Percentiles rank a stretch among this genome's conserved stretches.
phyloP scores from a whole-genome alignment of 2,797 vertebrate species.

The Gambelia wislizenii region DNA sequence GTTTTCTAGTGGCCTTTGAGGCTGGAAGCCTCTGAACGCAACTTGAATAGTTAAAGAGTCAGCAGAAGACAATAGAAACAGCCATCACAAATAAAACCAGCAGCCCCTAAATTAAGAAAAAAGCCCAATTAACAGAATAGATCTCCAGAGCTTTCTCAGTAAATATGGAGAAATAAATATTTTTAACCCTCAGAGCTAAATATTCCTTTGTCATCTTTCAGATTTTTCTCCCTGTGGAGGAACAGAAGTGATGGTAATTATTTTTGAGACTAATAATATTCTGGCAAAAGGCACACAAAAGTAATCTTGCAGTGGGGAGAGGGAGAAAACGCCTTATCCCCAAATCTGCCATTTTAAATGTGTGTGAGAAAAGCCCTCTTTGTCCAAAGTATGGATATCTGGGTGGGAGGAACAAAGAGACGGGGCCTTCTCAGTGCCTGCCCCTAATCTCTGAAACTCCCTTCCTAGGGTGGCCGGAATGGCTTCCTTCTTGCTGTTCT shows the following conservation, averaged over 20 bases:
- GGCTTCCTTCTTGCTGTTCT: too few relatives aligned
- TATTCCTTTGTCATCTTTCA: neutral
- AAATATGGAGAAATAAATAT: neutral
- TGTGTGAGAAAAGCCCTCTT: neutral
- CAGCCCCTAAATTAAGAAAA: too few relatives aligned
- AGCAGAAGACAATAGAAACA: neutral
- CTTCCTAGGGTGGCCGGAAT: too few relatives aligned
- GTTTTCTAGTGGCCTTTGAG: neutral
- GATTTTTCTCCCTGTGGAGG: neutral
- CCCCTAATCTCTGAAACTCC: too few relatives aligned
- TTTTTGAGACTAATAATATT: neutral
- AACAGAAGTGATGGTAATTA: neutral
- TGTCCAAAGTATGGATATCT: neutral
- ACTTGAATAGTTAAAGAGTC: neutral
- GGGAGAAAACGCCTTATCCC: neutral
- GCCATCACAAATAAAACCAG: neutral
- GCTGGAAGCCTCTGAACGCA: too few relatives aligned
- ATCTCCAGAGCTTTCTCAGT: neutral
- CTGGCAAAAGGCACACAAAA: neutral
- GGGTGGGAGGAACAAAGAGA: neutral
- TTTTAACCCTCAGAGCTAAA: neutral
- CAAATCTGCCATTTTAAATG: neutral
- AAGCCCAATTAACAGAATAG: neutral
- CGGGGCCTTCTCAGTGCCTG: too few relatives aligned
- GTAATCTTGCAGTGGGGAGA: neutral